Base-by-base conservation (phyloP, 2,888 invertebrate genomes). In the Torymus auratus region DNA sequence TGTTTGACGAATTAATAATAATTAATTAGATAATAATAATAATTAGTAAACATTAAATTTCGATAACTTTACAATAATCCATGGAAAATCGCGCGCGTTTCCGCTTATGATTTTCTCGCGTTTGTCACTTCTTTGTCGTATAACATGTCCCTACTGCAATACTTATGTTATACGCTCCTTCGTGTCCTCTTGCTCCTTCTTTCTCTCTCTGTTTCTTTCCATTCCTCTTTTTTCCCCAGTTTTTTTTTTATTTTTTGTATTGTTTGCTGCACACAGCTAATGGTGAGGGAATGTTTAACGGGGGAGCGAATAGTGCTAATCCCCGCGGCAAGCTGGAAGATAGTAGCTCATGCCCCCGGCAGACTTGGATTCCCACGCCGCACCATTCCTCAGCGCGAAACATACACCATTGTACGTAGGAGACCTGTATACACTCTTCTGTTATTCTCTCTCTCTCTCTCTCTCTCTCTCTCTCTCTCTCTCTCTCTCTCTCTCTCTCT, bases 381-480 rank as follows among this genome's bases (percentile, higher is more conserved):
- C 90, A 89, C 88, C 90, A 89, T 86, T 88, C 90, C 84, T 86
- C 89, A 79, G 83, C 89, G 78, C 89, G 89, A 88, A 89, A 88
- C 83, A 89, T 90, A 85, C 90, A 90, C 85, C 90, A 90, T 89
- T 87, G 90, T 90, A 90, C 87, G 90, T 90, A 90, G 85, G 41
- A 41, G 41, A 41, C 41, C 41, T 41, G 41, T 41, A 41, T 41
- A 41, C 41, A 41, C 41, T 41, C 65, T 65, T 56, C 56, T 65
- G 28, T 50, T 28, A 20, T 74, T 67, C 10, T n/a, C 12, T 17
- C 56, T 10, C 11, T 53, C 28, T 20, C 14, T 5, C 61, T 15
- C 55, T 50, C 61, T 20, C 13, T n/a, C 23, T 23, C 10, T 10
- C 4, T 17, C n/a, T 60, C 50, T 61, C 52, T n/a, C 52, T 14